Conservation (phyloP, 2,797 vertebrate genomes). For the Antennarius maculatus region DNA sequence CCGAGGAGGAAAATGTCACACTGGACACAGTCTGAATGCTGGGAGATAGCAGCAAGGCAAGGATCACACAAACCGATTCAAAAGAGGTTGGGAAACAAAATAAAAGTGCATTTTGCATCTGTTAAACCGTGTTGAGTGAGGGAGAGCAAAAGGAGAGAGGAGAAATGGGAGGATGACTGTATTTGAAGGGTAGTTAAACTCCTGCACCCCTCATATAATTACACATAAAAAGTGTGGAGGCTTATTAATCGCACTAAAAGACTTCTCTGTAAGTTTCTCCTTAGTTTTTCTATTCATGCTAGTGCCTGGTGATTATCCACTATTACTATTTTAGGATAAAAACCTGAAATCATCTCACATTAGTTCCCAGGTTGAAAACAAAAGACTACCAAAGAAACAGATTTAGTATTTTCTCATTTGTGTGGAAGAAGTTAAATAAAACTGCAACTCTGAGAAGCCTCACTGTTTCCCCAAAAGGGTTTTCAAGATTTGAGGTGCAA, state of each 20-base stretch:
- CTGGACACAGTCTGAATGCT: slow-evolving; percentile 39
- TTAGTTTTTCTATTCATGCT: slow-evolving; percentile 22
- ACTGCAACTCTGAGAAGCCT: too few species aligned
- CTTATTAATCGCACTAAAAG: slow-evolving; percentile 26
- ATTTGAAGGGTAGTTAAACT: slow-evolving; percentile 22
- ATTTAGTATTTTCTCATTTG: background rate
- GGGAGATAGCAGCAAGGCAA: slow-evolving; percentile 20
- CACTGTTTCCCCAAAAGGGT: too few species aligned
- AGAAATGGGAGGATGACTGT: slow-evolving; percentile 14
- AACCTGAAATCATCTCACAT: background rate
- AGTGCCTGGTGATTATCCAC: slow-evolving; percentile 8
- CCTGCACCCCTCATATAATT: slow-evolving; percentile 25
- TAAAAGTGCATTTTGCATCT: slow-evolving; percentile 18
- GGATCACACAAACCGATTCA: slow-evolving; percentile 27
- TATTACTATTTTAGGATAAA: background rate
- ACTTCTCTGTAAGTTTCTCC: slow-evolving; percentile 15
- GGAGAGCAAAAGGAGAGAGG: background rate
- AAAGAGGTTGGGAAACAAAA: slow-evolving; percentile 7
- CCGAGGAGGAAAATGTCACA: slow-evolving; percentile 54
- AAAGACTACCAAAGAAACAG: background rate
- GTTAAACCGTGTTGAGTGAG: slow-evolving; percentile 20
- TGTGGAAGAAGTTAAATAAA: too few species aligned
- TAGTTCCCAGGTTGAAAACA: background rate
- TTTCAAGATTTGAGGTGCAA: too few species aligned
- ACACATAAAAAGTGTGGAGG: slow-evolving; percentile 22